These are phyloP conservation scores for Pinna nobilis DNA, from an alignment of 1,140 invertebrate species.

Conservation along the genomic window DNA sequence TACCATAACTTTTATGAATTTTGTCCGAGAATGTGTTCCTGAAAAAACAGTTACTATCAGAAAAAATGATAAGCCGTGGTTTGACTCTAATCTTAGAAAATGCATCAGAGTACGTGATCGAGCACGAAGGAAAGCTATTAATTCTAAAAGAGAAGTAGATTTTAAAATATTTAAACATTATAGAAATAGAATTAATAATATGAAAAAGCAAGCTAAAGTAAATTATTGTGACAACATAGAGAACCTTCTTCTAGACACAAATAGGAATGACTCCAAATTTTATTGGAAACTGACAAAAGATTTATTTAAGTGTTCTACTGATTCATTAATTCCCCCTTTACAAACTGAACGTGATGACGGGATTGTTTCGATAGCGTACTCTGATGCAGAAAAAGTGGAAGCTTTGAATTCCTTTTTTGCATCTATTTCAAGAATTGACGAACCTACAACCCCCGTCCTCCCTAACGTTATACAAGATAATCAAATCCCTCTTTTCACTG, in stretches of 20 bases:
- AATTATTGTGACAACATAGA: conserved; percentile 7
- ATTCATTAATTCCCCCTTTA: neutral
- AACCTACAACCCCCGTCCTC: no score
- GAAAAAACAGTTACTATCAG: no score
- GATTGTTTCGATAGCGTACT: neutral
- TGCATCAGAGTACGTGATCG: no score
- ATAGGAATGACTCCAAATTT: neutral
- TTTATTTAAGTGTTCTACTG: neutral
- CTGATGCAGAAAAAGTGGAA: neutral
- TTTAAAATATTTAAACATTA: neutral
- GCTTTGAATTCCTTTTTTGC: neutral
- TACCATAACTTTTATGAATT: neutral
- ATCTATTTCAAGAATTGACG: no score
- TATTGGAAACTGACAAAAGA: neutral
- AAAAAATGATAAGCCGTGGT: no score
- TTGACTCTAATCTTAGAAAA: no score
- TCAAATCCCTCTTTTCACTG: no score
- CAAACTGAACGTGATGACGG: neutral
- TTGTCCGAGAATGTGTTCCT: neutral
- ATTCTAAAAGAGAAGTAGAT: conserved; percentile 10
- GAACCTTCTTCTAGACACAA: neutral
- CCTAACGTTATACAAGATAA: no score
- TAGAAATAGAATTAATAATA: conserved; percentile 1
- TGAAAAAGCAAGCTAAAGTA: neutral
- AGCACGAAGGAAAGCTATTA: no score